Base-by-base conservation (phyloP, 2,797 vertebrate species). In the Acanthornis magna region DNA sequence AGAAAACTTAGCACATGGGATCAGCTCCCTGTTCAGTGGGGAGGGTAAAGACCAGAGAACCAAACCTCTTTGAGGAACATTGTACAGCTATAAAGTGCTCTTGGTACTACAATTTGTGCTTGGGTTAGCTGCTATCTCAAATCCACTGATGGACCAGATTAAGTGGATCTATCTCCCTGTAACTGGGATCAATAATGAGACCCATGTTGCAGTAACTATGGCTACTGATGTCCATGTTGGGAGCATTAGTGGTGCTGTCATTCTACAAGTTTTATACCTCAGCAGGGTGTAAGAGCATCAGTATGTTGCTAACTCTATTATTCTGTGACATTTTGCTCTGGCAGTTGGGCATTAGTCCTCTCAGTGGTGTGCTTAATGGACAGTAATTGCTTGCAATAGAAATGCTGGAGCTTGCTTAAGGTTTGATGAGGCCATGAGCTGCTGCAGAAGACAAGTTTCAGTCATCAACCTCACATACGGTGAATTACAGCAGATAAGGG, bases 291-390 rank as follows among this genome's bases (percentile, higher is more conserved):
- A 75, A 93, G 38, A 77, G 62, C 42, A 78, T 88, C 79, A 86
- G 34, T 51, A 86, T 50, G 50, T n/a, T 86, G 65, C 79, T 88
- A 93, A 88, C 27, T 62, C 61, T 55, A 84, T 91, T 84, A 91
- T 60, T 92, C 89, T 90, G 73, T 88, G 73, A 90, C 83, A 93
- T 89, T 85, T 85, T 91, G 76, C 76, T 84, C 42, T 21, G 40
- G 86, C 54, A 92, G 70, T 51, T 13, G 43, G 81, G 72, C 45
- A 71, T 77, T 79, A 74, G 60, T 63, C 48, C 45, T 67, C 87
- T 82, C 68, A 25, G 58, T 66, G 65, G 60, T 75, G 61, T 48
- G 77, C 60, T 88, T 85, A 85, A 88, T 74, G 76, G 79, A 89
- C 53, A 61, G 34, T 77, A 87, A 82, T 74, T 94, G 45, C 74